A percentile compares a stretch with the other conserved stretches of the same genome.
phyloP scores from a whole-genome alignment of 1,140 invertebrate species.

The Centruroides sculpturatus region DNA sequence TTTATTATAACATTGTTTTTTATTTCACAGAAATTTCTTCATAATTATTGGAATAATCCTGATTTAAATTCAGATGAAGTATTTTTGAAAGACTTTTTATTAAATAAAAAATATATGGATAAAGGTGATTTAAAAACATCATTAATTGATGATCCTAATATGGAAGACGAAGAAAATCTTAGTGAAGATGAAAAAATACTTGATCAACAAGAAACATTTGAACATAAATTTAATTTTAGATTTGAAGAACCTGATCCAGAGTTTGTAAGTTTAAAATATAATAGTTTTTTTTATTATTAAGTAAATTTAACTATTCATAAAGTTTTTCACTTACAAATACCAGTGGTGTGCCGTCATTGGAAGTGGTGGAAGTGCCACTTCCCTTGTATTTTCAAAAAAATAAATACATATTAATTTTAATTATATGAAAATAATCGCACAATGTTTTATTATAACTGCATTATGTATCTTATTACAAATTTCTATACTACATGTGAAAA shows the following conservation, averaged over 20 bases:
- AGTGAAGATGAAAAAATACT: constrained; percentile 43
- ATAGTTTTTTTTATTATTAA: no score
- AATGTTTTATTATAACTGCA: no score
- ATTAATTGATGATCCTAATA: constrained; percentile 1
- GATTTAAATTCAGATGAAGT: constrained; percentile 67
- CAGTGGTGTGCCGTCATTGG: no score
- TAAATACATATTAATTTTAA: not conserved
- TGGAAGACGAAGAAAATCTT: not conserved
- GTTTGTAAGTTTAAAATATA: constrained; percentile 44
- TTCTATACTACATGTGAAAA: no score
- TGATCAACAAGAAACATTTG: constrained; percentile 65
- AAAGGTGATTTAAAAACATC: not conserved
- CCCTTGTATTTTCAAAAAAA: not conserved
- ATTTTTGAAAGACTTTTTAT: constrained; percentile 80
- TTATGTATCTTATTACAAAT: no score
- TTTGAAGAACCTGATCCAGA: constrained; percentile 92
- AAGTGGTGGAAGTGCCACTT: no score
- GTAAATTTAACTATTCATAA: no score
- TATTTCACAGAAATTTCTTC: constrained; percentile 36
- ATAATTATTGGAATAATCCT: constrained; percentile 63
- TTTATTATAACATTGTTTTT: no score
- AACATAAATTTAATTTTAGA: constrained; percentile 88
- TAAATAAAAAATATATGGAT: constrained; percentile 59
- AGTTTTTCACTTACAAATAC: no score
- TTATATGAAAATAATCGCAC: no score